A percentile compares a stretch with the other conserved stretches of the same genome.
phyloP scores from a whole-genome alignment of 2,113 vertebrate genomes.

The Philantomba maxwellii region DNA sequence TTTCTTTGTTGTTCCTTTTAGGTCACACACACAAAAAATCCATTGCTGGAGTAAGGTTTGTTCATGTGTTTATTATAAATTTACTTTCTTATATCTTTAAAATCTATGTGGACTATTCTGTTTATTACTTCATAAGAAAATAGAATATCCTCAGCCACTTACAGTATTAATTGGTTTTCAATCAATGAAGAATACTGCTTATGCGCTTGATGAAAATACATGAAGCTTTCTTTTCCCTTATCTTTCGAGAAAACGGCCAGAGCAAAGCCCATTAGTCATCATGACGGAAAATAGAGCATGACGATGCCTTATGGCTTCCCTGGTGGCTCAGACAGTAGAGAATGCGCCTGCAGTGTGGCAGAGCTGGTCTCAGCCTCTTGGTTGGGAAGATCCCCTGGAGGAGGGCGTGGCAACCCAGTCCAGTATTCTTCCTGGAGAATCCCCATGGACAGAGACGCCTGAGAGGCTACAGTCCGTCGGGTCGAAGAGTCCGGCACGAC shows the following conservation, averaged over 20 bases:
- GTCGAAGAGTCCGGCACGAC: fast-evolving
- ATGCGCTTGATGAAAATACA: constrained; percentile 22
- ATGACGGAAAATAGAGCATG: neutral
- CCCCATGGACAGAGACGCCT: neutral
- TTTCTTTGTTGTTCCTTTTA: constrained; percentile 18
- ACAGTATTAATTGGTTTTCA: constrained; percentile 52
- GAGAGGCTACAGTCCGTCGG: neutral
- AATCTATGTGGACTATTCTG: constrained; percentile 50
- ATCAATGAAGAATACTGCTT: neutral
- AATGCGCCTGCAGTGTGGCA: neutral
- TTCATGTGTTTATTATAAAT: constrained; percentile 50
- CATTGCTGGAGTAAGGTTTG: neutral
- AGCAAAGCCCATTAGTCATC: neutral
- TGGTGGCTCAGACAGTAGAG: neutral
- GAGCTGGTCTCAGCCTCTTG: neutral
- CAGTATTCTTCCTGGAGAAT: neutral
- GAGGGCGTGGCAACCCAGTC: neutral
- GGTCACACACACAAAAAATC: neutral
- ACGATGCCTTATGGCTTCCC: neutral
- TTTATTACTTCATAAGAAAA: constrained; percentile 54
- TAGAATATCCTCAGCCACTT: constrained; percentile 24
- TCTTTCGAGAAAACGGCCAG: constrained; percentile 38
- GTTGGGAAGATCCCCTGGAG: neutral
- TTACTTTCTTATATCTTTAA: constrained; percentile 42
- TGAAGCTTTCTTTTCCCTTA: neutral